phyloP scores from a whole-genome alignment of 1,140 invertebrate species.

The Heliconius congener region DNA sequence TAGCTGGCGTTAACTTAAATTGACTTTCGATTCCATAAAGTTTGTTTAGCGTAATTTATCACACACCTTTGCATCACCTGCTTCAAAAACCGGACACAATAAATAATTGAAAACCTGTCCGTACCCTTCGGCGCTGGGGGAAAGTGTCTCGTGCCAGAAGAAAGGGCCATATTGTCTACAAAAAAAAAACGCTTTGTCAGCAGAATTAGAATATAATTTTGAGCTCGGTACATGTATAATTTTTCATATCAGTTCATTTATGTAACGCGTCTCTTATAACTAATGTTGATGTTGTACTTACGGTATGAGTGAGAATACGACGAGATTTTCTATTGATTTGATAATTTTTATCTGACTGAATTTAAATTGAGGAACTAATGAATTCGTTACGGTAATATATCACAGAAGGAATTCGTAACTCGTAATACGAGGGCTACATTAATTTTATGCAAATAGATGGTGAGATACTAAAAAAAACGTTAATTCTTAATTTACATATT shows the following conservation, averaged over 20 bases:
- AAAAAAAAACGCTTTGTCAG: neutral
- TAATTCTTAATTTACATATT: constrained; percentile 3
- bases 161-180: constrained; percentile 34
- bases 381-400: constrained; percentile 59
- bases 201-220: too few species aligned
- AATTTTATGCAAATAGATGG: constrained; percentile 13
- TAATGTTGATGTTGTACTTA: neutral
- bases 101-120: constrained; percentile 69
- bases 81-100: constrained; percentile 66
- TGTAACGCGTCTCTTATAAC: neutral
- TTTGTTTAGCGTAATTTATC: constrained; percentile 46
- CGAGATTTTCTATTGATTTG: constrained; percentile 53
- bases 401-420: constrained; percentile 47
- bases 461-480: neutral
- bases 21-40: constrained; percentile 36
- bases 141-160: constrained; percentile 62
- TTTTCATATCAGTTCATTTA: neutral
- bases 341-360: constrained; percentile 44
- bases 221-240: neutral
- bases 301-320: neutral
- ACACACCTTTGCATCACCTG: constrained; percentile 61
- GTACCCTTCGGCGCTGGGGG: constrained; percentile 59
- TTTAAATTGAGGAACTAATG: constrained; percentile 61
- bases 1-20: constrained; percentile 21
- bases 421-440: constrained; percentile 17